phyloP scores from a whole-genome alignment of 2,888 invertebrate species.

The Frankliniella fusca region DNA sequence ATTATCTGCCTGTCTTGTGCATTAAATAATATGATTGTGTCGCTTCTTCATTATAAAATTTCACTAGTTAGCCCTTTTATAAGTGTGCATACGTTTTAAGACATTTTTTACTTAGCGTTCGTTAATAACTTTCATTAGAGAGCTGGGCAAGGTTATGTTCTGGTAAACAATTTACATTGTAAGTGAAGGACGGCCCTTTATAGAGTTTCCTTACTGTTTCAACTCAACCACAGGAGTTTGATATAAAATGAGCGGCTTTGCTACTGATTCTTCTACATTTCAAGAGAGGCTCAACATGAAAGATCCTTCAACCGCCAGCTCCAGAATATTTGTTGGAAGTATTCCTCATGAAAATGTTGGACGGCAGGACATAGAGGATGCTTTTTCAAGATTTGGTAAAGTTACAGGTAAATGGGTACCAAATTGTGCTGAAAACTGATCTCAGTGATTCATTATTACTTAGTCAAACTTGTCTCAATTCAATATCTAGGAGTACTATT shows the following conservation, averaged over 20 bases:
- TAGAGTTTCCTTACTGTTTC: too few species aligned
- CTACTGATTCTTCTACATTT: not conserved
- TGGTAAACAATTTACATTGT: too few species aligned
- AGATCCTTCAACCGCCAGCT: constrained; percentile 68
- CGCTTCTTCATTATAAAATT: too few species aligned
- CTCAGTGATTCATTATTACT: not conserved
- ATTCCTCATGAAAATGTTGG: constrained; percentile 63
- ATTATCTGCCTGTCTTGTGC: too few species aligned
- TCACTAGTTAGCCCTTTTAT: too few species aligned
- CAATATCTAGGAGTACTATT: constrained; percentile 56
- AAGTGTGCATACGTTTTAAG: too few species aligned
- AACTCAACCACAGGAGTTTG: too few species aligned
- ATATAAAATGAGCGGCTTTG: not conserved
- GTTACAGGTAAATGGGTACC: constrained; percentile 48
- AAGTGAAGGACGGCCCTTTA: too few species aligned
- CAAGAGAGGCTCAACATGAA: constrained; percentile 49
- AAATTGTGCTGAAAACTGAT: not conserved
- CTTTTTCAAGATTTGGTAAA: constrained; percentile 69
- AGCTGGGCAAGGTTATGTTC: too few species aligned
- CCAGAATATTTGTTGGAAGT: constrained; percentile 78
- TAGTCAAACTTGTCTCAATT: constrained; percentile 4
- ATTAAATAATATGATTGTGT: too few species aligned
- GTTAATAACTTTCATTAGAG: too few species aligned
- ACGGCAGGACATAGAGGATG: constrained; percentile 64
- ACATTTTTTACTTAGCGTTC: too few species aligned